These are phyloP conservation scores for Aradophagus sp. DNA, from an alignment of 1,140 invertebrate genomes.

Conservation along the genomic window DNA sequence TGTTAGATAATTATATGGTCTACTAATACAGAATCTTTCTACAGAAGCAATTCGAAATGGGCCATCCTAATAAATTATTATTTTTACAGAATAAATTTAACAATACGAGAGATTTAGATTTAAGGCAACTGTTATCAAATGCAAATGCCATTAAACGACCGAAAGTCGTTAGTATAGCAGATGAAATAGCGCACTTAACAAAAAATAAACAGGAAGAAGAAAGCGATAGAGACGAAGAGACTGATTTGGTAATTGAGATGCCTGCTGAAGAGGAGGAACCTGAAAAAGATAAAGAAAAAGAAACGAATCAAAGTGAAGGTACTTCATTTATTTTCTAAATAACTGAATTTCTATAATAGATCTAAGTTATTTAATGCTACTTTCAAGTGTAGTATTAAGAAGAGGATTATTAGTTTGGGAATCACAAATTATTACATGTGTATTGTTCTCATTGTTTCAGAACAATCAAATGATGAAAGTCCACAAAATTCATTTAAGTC, in stretches of 20 bases:
- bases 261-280: slow-evolving; percentile 67
- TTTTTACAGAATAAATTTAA: slow-evolving; percentile 57
- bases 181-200: slow-evolving; percentile 65
- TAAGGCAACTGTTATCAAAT: slow-evolving; percentile 65
- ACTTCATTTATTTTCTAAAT: background rate
- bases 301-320: slow-evolving; percentile 42
- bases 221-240: slow-evolving; percentile 72
- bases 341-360: too few relatives aligned
- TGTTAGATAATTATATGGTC: too few relatives aligned
- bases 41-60: too few relatives aligned
- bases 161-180: slow-evolving; percentile 65
- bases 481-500: slow-evolving; percentile 3
- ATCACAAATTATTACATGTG: too few relatives aligned
- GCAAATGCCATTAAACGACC: slow-evolving; percentile 58
- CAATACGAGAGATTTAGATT: slow-evolving; percentile 63
- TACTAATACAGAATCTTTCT: too few relatives aligned
- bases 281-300: slow-evolving; percentile 57
- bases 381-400: too few relatives aligned
- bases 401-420: too few relatives aligned
- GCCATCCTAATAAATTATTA: too few relatives aligned
- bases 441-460: too few relatives aligned
- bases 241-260: slow-evolving; percentile 69
- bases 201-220: slow-evolving; percentile 70
- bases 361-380: too few relatives aligned
- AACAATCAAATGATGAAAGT: background rate